A percentile compares a stretch with the other conserved stretches of the same genome.
Conservation (phyloP, 2,797 vertebrate species). For the Jordanella pulchra region DNA sequence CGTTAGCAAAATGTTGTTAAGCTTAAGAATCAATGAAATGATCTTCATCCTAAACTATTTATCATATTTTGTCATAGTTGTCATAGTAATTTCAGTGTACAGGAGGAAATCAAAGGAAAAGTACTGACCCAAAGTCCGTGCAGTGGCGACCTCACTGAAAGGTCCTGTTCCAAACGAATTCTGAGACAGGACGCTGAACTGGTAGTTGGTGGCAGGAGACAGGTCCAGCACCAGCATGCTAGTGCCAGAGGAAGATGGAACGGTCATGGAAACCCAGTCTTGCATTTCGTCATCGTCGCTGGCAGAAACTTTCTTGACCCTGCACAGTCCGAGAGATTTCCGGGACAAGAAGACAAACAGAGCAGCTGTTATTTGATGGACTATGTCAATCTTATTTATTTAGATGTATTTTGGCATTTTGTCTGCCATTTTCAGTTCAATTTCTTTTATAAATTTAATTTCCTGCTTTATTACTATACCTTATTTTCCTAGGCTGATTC, state of each 20-base stretch:
- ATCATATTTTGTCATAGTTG: no score
- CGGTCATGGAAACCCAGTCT: constrained; percentile 86
- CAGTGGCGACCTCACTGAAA: constrained; percentile 87
- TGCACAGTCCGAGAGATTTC: constrained; percentile 58
- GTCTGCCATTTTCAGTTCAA: no score
- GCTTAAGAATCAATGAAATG: no score
- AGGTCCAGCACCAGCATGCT: constrained; percentile 83
- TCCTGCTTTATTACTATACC: no score
- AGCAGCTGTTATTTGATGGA: not conserved
- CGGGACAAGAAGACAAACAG: constrained; percentile 56
- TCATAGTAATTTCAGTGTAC: not conserved
- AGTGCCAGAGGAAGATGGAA: constrained; percentile 73
- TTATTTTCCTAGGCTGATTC: no score
- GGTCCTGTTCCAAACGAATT: constrained; percentile 92
- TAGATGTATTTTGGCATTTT: no score
- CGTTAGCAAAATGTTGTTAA: not conserved
- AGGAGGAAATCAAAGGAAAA: not conserved
- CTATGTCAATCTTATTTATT: no score
- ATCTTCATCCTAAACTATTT: not conserved
- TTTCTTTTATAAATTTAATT: no score
- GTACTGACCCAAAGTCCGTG: constrained; percentile 79
- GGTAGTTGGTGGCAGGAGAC: constrained; percentile 84
- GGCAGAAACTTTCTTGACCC: constrained; percentile 82
- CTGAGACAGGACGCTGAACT: constrained; percentile 91
- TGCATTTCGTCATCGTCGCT: constrained; percentile 68